Evolutionary conservation across 2,888 invertebrate species (phyloP).

Genomic region (Erpobdella octoculata): DNA sequence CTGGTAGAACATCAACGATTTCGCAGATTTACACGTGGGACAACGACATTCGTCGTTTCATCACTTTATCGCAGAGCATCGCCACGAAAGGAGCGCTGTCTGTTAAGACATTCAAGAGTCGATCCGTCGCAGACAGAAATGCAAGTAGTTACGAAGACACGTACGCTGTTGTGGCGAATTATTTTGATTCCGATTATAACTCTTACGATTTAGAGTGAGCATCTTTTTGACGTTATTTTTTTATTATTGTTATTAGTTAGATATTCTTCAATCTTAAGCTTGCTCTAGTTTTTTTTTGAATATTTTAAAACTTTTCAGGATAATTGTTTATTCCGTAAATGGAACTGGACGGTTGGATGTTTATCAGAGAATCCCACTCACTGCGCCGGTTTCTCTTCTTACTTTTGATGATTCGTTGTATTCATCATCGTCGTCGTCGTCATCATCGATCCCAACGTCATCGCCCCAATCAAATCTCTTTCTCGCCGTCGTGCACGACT

Average conservation of each 20-base stretch:
- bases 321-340: conserved; percentile 44
- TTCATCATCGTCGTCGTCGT: background rate
- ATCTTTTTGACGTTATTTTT: conserved; percentile 32
- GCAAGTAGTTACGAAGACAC: conserved; percentile 40
- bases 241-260: background rate
- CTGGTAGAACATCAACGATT: background rate
- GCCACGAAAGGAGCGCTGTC: conserved; percentile 43
- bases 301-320: conserved; percentile 39
- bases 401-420: background rate
- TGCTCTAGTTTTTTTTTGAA: background rate
- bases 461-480: background rate
- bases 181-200: conserved; percentile 40
- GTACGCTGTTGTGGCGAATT: conserved; percentile 45
- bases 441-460: background rate
- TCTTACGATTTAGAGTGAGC: conserved; percentile 40
- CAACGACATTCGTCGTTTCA: conserved; percentile 38
- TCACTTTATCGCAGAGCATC: conserved; percentile 41
- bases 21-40: conserved; percentile 41
- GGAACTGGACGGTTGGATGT: conserved; percentile 41
- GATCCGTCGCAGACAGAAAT: conserved; percentile 18
- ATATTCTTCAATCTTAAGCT: background rate
- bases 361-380: conserved; percentile 45
- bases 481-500: background rate
- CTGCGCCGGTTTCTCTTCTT: background rate
- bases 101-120: conserved; percentile 21